Percentiles rank a stretch among this genome's conserved stretches.
Conservation (phyloP, 2,888 invertebrate species). For the Drosophila eohydei region DNA sequence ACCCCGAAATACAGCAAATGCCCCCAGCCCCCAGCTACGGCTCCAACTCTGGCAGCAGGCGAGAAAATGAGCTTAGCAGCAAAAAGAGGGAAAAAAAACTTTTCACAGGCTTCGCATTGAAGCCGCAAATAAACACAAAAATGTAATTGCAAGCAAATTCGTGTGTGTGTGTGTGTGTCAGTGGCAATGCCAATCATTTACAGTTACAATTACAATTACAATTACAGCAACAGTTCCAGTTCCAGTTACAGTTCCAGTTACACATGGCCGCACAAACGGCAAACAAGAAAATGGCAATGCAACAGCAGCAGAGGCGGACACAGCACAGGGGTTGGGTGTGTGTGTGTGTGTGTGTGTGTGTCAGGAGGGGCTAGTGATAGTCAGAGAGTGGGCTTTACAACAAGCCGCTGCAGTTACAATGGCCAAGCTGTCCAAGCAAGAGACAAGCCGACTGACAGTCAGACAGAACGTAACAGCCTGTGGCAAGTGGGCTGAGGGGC, state of each 20-base stretch:
- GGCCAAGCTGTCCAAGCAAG: constrained; percentile 19
- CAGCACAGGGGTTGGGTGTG: background rate
- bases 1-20: background rate
- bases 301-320: background rate
- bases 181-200: constrained; percentile 36
- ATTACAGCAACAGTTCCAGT: constrained; percentile 29
- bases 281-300: constrained; percentile 36
- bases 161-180: constrained; percentile 1
- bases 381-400: background rate
- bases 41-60: background rate
- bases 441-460: background rate
- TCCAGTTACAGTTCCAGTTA: constrained; percentile 32
- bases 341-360: no score
- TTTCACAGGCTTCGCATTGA: constrained; percentile 37
- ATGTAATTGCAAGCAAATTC: constrained; percentile 40
- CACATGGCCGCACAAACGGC: constrained; percentile 55
- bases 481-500: background rate
- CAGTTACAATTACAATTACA: constrained; percentile 40
- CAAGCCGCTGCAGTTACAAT: background rate
- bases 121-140: constrained; percentile 73
- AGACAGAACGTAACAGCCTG: background rate
- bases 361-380: background rate
- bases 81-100: constrained; percentile 34
- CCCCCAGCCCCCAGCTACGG: background rate
- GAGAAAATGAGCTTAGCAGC: constrained; percentile 44